Evolutionary conservation across 2,888 invertebrate species (phyloP), one percentile per base, ranked within the genome.

Genomic region (Synergus umbraculus): DNA sequence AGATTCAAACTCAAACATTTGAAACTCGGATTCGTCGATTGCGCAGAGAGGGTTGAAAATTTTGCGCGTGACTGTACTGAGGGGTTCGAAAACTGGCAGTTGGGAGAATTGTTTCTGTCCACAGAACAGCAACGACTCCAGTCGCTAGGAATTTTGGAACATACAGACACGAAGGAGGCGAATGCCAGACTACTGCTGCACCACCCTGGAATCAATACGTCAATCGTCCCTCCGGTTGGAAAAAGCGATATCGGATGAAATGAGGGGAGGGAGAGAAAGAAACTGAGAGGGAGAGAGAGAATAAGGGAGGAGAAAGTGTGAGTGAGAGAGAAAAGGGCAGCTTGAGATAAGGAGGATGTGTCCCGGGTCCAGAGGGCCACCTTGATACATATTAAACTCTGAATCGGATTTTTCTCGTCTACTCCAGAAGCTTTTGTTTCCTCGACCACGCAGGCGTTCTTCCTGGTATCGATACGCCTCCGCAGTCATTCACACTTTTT

Each of bases 121-220:
- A 66, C 41, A 46, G 73, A 18, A 67, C 77, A 69, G 80, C 78
- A 83, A 80, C 81, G 83, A 82, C 81, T 80, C 82, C 69, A 84
- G 88, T 85, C 85, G 87, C 83, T 85, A 82, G 84, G 83, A 86
- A 82, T 86, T 87, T 86, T 82, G 85, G 84, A 86, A 82, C 83
- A 85, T 85, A 86, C 87, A 86, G 87, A 87, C 86, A 86, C 85
- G 81, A 77, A 83, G 85, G 84, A 82, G 84, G 83, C 86, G 87
- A 87, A 86, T 83, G 84, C 86, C 86, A 86, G 86, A 86, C 69
- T 29, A 29, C 66, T 54, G 49, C 86, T 88, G 88, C 86, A 85
- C 85, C 85, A 83, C 86, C 87, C 87, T 87, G 82, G 86, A 90
- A 91, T 91, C 90, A 89, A 91, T 91, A 89, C 88, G 88, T 91